Base-by-base conservation (phyloP, 92 coral and sea anemone genomes). In the Actinernus sp. region DNA sequence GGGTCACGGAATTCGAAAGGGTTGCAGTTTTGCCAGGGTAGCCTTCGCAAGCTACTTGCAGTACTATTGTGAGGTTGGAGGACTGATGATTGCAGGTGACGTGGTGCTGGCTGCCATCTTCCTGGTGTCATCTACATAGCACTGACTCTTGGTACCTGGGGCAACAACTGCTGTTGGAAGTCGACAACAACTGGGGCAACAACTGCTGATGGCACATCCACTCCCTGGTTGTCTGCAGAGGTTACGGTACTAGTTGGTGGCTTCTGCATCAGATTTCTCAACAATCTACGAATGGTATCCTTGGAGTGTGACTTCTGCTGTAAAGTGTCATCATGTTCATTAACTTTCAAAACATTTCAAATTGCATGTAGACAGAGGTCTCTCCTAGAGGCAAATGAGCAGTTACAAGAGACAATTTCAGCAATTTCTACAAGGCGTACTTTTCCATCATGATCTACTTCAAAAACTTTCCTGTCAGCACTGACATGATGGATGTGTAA, bases 361-460 rank as follows among this genome's bases (percentile, higher is more conserved):
- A 81, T 56, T 11, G 50, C 63, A 56, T 81, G 88, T 16, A 81
- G 62, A 63, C 86, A 79, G 4, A 73, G 5, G 61, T 73, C 71
- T 44, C 64, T 26, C 26, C 52, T 0, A 22, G 72, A 49, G 1
- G 63, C 63, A 69, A 78, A 78, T 24, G 86, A 32, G 49, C 88
- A 82, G 76, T 82, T 74, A 39, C 88, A 82, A n/a, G 44, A 32
- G 17, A 82, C 58, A 12, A 80, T 83, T 51, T 76, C 85, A 36
- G 61, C 63, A 55, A 84, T 84, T 56, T 84, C 90, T n/a, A 56
- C 85, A 26, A 76, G 73, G 17, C 80, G 22, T 45, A 53, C 48
- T 46, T 56, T 61, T 17, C 85, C 90, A 53, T 62, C 31, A 49
- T 84, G 75, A 26, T 52, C 74, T 23, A 84, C 72, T 57, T 83